These are phyloP conservation scores for Cladorhizidae sp. DNA, from an alignment of 37 sponge, comb jelly and placozoan species.

Conservation along the genomic window DNA sequence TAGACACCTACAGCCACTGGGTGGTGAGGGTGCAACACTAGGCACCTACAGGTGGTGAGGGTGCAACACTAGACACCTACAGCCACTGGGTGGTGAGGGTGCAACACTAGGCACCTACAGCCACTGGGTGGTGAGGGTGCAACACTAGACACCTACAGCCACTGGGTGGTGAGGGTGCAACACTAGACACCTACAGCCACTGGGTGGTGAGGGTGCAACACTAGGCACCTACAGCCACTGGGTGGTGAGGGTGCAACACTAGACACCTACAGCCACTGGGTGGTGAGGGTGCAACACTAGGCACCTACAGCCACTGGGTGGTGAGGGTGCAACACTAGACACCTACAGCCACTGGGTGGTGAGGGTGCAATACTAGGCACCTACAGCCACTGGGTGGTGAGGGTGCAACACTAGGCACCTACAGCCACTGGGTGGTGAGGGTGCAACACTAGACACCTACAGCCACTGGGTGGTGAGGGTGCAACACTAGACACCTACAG, in stretches of 20 bases:
- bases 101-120: not conserved
- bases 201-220: too few relatives aligned
- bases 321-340: slow-evolving; percentile 7
- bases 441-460: not conserved
- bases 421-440: too few relatives aligned
- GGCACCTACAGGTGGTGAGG: too few relatives aligned
- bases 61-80: not conserved
- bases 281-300: not conserved
- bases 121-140: too few relatives aligned
- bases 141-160: not conserved
- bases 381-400: not conserved
- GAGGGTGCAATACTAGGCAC: not conserved
- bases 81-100: slow-evolving; percentile 4
- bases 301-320: slow-evolving; percentile 3
- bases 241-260: not conserved
- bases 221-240: slow-evolving; percentile 10
- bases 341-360: too few relatives aligned
- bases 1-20: slow-evolving; percentile 8
- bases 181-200: too few relatives aligned
- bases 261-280: too few relatives aligned
- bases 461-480: slow-evolving; percentile 4
- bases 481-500: not conserved
- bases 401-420: slow-evolving; percentile 12
- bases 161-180: slow-evolving; percentile 7
- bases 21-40: slow-evolving; percentile 4